Evolutionary conservation across 1,140 invertebrate species (phyloP), one percentile per base, ranked within the genome.

Genomic region (Plectus sambesii): DNA sequence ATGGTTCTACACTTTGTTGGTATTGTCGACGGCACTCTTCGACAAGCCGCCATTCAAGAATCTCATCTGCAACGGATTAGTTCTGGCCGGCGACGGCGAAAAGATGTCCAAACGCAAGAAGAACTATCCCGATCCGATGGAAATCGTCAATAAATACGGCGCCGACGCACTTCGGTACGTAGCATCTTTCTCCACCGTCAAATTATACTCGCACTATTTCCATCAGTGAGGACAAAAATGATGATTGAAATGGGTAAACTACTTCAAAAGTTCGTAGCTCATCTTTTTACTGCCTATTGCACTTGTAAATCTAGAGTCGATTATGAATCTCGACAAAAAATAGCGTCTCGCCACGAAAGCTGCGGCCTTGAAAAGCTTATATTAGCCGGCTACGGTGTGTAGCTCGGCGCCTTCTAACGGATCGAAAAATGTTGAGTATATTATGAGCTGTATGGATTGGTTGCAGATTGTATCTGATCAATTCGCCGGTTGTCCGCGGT

Each of bases 101-200:
- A 99, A 99, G 72, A 98, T 99, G 93, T 96, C 89, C 0, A 99
- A 98, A 69, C 78, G 92, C 12, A 96, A 96, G 73, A 93, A 96
- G 70, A 99, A 98, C 70, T 98, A 94, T 73, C 92, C 93, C 0
- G 88, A 98, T 75, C 92, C 93, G 1, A 77, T 89, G 72, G 80
- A 86, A 58, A 75, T 98, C 37, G 81, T 97, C 1, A 71, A 81
- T 42, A 89, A 93, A 69, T 97, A 87, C 74, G 93, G 94, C 12
- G 92, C 92, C 1, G 94, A 99, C 77, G 88, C 93, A 20, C 72
- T 99, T 3, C 78, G 74, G 60, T 69, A 45, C 37, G 19, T 15
- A 40, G 8, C 39, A 25, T 49, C 45, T 39, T 12, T 42, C 48
- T 42, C 48, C 49, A n/a, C n/a, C n/a, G n/a, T n/a, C n/a, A n/a